These are phyloP conservation scores for Crypturellus undulatus DNA, from an alignment of 2,113 vertebrate genomes.

Conservation along the genomic window DNA sequence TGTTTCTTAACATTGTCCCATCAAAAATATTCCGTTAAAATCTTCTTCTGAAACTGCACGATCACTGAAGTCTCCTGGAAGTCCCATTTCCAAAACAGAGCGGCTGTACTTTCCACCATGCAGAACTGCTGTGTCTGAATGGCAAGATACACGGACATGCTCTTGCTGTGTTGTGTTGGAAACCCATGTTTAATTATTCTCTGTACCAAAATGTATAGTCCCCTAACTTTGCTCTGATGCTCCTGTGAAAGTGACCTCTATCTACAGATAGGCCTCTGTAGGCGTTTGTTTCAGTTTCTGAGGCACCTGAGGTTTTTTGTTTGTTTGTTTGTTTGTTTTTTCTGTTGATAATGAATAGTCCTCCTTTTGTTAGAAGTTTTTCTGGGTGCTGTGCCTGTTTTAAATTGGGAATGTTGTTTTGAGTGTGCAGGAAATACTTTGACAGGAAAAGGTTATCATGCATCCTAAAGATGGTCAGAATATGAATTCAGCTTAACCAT, in stretches of 20 bases:
- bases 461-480: neutral
- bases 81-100: neutral
- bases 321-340: no score
- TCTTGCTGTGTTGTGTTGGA: neutral
- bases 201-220: neutral
- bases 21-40: neutral
- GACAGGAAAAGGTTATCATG: neutral
- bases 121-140: neutral
- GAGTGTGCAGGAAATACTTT: neutral
- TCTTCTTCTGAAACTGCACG: neutral
- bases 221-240: neutral
- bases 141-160: neutral
- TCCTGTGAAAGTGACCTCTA: neutral
- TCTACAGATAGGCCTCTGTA: neutral
- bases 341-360: neutral
- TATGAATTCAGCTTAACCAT: neutral
- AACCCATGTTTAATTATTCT: neutral
- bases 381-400: neutral
- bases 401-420: neutral
- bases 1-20: neutral
- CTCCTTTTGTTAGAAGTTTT: fast-evolving
- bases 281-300: neutral
- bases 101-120: neutral
- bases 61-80: neutral
- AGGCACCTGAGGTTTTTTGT: neutral